phyloP scores from a whole-genome alignment of 2,113 vertebrate species.

The Lepisosteus oculatus region DNA sequence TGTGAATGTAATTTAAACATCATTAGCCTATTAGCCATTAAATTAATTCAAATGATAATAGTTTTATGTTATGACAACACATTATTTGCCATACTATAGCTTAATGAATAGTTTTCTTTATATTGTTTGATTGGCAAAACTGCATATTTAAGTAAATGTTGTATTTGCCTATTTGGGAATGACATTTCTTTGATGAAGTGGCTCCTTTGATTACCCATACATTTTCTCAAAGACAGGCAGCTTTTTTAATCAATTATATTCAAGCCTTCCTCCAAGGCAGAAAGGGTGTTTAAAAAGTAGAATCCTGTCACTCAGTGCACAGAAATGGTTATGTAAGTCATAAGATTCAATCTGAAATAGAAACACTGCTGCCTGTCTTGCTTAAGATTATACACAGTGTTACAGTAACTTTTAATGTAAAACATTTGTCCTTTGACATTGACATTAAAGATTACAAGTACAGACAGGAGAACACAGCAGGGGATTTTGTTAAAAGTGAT shows the following conservation, averaged over 20 bases:
- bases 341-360: constrained; percentile 45
- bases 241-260: constrained; percentile 35
- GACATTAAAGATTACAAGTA: background rate
- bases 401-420: constrained; percentile 51
- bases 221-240: constrained; percentile 10
- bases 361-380: constrained; percentile 37
- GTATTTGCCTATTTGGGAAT: too few relatives aligned
- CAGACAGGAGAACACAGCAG: background rate
- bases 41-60: too few relatives aligned
- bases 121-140: too few relatives aligned
- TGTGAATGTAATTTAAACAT: background rate
- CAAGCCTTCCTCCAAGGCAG: constrained; percentile 14
- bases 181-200: background rate
- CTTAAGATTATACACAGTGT: constrained; percentile 53
- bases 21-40: background rate
- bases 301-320: constrained; percentile 42
- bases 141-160: too few relatives aligned
- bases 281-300: constrained; percentile 14
- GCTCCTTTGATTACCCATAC: constrained; percentile 13
- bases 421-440: constrained; percentile 23
- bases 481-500: background rate
- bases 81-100: too few relatives aligned
- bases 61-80: too few relatives aligned
- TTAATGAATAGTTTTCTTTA: too few relatives aligned
- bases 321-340: constrained; percentile 50